Percentiles rank a stretch among this genome's conserved stretches.
phyloP scores from a whole-genome alignment of 2,888 invertebrate species.

The Meteorus colon region DNA sequence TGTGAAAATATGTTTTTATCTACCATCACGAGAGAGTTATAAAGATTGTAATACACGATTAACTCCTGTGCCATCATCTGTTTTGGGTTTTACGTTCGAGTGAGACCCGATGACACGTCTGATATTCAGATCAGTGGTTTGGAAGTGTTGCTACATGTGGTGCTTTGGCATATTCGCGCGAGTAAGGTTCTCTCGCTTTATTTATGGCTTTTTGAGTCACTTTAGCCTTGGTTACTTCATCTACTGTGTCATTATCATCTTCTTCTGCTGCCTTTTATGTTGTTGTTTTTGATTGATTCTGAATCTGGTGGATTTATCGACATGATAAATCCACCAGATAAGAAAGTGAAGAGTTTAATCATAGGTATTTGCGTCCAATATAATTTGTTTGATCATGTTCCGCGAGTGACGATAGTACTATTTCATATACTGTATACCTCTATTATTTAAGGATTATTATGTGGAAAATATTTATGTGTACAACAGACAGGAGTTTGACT shows the following conservation, averaged over 20 bases:
- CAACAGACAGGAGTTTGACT: not conserved
- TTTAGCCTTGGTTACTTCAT: constrained; percentile 19
- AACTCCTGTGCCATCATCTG: not conserved
- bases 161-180: constrained; percentile 18
- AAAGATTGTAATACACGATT: constrained; percentile 1
- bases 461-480: not conserved
- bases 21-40: not conserved
- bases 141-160: constrained; percentile 49
- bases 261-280: too few relatives aligned
- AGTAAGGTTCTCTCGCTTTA: constrained; percentile 49
- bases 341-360: not conserved
- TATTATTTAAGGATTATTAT: not conserved
- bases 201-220: constrained; percentile 48
- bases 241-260: not conserved
- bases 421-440: not conserved
- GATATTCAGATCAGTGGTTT: constrained; percentile 58
- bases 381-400: not conserved
- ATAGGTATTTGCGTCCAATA: too few relatives aligned
- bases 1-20: not conserved
- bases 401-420: not conserved
- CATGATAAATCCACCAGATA: too few relatives aligned
- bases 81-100: constrained; percentile 4
- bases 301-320: not conserved
- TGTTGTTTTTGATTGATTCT: not conserved
- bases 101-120: constrained; percentile 49